Conservation (phyloP, 1,140 invertebrate genomes). For the Drosophila fuyamai region DNA sequence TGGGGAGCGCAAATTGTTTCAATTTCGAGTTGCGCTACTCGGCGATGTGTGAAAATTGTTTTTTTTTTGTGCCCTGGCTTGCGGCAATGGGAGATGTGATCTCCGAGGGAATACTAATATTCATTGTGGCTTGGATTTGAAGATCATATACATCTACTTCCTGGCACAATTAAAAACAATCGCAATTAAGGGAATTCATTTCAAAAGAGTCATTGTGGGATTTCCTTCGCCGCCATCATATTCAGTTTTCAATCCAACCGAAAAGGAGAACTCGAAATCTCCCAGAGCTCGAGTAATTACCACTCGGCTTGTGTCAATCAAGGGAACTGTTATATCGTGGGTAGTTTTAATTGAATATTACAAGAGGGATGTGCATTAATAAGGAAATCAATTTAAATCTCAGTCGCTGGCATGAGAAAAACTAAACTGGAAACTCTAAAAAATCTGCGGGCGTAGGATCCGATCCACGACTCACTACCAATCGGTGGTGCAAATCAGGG, state of each 20-base stretch:
- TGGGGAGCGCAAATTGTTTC: constrained; percentile 37
- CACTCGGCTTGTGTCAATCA: constrained; percentile 73
- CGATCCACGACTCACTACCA: constrained; percentile 11
- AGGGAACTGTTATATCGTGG: constrained; percentile 53
- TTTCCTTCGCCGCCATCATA: constrained; percentile 64
- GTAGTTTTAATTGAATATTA: constrained; percentile 82
- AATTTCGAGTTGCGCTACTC: constrained; percentile 45
- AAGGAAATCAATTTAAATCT: constrained; percentile 84
- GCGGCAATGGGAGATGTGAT: constrained; percentile 1
- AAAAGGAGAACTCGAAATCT: constrained; percentile 44
- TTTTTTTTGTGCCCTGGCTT: background rate
- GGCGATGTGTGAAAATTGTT: constrained; percentile 70
- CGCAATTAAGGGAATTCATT: constrained; percentile 70
- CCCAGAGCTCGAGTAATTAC: constrained; percentile 63
- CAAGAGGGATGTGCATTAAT: constrained; percentile 83
- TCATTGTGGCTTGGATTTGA: constrained; percentile 22
- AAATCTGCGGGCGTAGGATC: constrained; percentile 81
- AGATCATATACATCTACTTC: constrained; percentile 26
- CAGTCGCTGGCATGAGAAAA: constrained; percentile 73
- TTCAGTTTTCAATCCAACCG: constrained; percentile 28
- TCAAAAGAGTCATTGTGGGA: constrained; percentile 67
- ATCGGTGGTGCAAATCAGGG: constrained; percentile 47
- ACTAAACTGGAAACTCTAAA: constrained; percentile 59
- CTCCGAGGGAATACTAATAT: constrained; percentile 25
- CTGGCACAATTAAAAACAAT: constrained; percentile 43